These are phyloP conservation scores for Euthynnus affinis DNA, from an alignment of 2,797 vertebrate genomes.

Conservation along the genomic window DNA sequence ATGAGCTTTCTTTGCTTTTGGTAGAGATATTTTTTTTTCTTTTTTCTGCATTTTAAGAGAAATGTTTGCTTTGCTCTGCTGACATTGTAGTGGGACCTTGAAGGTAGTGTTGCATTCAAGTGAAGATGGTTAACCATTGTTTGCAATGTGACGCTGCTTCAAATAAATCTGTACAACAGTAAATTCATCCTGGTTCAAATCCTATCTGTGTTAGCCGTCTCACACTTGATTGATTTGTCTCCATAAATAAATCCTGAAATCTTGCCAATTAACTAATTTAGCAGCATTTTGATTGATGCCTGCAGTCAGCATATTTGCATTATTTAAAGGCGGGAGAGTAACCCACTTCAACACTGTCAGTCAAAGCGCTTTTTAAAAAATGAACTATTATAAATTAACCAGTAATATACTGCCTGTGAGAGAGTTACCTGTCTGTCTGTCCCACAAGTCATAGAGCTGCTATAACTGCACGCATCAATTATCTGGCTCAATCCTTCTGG, in stretches of 20 bases:
- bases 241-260: not conserved
- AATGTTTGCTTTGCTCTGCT: conserved; percentile 63
- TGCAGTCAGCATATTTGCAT: not conserved
- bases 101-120: conserved; percentile 60
- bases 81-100: conserved; percentile 67
- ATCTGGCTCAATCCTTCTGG: too few species aligned
- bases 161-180: conserved; percentile 75
- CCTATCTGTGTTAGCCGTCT: not conserved
- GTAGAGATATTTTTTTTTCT: conserved; percentile 33
- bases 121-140: conserved; percentile 56
- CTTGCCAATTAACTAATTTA: not conserved
- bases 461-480: too few species aligned
- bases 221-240: not conserved
- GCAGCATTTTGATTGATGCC: conserved; percentile 6
- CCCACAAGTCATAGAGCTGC: too few species aligned
- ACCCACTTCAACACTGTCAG: not conserved
- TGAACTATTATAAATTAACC: too few species aligned
- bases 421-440: not conserved
- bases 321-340: not conserved
- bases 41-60: conserved; percentile 44
- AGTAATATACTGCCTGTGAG: not conserved
- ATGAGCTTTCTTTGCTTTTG: conserved; percentile 48
- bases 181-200: not conserved
- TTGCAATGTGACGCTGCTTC: conserved; percentile 74
- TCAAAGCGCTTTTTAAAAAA: too few species aligned